Conservation (phyloP, 2,888 invertebrate genomes). For the Zootermopsis nevadensis region DNA sequence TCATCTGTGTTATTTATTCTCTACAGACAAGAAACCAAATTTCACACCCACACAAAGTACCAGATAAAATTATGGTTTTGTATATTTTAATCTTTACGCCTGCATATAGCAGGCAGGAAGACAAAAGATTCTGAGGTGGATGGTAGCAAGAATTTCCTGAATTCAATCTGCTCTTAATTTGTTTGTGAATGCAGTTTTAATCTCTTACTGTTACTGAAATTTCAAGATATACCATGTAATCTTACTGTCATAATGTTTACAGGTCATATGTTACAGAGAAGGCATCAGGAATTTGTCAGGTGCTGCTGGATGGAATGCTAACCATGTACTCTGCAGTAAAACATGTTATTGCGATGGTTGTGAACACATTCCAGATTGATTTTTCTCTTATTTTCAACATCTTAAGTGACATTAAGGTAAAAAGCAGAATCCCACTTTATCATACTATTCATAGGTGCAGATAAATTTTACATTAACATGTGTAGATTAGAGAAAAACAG, state of each 20-base stretch:
- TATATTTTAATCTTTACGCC: too few species aligned
- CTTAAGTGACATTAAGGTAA: constrained; percentile 44
- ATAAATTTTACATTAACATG: too few species aligned
- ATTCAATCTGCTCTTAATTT: background rate
- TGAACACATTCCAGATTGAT: constrained; percentile 40
- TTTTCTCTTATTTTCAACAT: constrained; percentile 33
- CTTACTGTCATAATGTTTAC: background rate
- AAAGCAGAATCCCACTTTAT: background rate
- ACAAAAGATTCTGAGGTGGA: too few species aligned
- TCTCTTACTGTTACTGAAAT: background rate
- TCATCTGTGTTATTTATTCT: too few species aligned
- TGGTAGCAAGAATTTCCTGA: too few species aligned
- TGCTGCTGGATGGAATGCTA: constrained; percentile 39
- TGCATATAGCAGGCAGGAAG: too few species aligned
- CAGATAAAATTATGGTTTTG: too few species aligned
- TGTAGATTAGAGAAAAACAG: too few species aligned
- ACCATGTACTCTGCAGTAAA: constrained; percentile 33
- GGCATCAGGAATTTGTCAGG: constrained; percentile 44
- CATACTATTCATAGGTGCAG: too few species aligned
- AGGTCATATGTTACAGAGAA: constrained; percentile 46
- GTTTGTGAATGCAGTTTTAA: background rate
- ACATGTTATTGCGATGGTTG: constrained; percentile 14
- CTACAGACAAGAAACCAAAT: too few species aligned
- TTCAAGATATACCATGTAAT: background rate
- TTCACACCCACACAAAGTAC: too few species aligned